Evolutionary conservation across 1,140 invertebrate genomes (phyloP).

Genomic region (Dreissena polymorpha): DNA sequence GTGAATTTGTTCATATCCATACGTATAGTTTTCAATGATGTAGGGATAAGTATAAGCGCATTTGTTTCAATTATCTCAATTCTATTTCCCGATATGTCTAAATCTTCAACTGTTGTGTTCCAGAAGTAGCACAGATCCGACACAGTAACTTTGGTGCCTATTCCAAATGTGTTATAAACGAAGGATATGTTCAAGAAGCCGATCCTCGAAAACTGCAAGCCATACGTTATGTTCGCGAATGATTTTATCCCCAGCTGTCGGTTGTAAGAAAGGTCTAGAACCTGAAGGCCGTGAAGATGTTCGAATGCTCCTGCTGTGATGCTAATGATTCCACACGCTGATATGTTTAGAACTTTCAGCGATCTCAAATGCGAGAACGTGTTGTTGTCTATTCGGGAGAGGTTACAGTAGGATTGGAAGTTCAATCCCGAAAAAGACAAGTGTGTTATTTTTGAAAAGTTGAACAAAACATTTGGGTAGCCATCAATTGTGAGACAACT

Average conservation of each 20-base stretch:
- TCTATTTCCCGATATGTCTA: too few relatives aligned
- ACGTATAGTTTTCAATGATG: neutral
- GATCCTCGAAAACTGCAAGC: constrained; percentile 40
- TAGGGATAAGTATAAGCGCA: too few relatives aligned
- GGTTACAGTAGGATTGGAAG: too few relatives aligned
- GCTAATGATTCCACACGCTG: constrained; percentile 30
- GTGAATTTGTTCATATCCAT: neutral
- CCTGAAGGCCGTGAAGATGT: constrained; percentile 6
- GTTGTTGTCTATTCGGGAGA: too few relatives aligned
- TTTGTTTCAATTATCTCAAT: too few relatives aligned
- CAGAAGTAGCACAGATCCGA: constrained; percentile 33
- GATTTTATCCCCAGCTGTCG: constrained; percentile 32
- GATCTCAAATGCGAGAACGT: too few relatives aligned
- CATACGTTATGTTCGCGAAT: constrained; percentile 28
- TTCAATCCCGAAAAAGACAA: too few relatives aligned
- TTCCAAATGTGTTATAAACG: constrained; percentile 12
- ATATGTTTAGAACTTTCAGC: constrained; percentile 29
- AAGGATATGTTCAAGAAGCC: constrained; percentile 21
- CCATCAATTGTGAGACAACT: too few relatives aligned
- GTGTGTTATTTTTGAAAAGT: too few relatives aligned
- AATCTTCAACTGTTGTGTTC: constrained; percentile 51
- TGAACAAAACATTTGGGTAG: too few relatives aligned
- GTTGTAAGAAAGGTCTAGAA: constrained; percentile 47
- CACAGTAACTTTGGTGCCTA: constrained; percentile 7
- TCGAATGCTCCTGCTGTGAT: constrained; percentile 32